These are phyloP conservation scores for Patella pellucida DNA, from an alignment of 2,888 invertebrate genomes.

Conservation along the genomic window DNA sequence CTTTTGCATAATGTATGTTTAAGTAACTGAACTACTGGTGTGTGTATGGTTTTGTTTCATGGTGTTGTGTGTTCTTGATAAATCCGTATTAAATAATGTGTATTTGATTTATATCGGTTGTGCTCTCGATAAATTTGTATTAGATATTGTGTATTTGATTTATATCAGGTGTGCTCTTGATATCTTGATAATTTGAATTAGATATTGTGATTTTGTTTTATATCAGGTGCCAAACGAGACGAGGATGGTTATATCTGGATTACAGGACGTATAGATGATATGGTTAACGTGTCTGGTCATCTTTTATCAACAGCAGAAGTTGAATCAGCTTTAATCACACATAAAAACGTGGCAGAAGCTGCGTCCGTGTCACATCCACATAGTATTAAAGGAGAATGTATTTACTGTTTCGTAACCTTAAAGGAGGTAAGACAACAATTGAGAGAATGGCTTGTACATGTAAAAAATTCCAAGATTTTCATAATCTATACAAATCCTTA, in stretches of 20 bases:
- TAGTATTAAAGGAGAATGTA: slow-evolving; percentile 94
- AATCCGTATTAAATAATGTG: background rate
- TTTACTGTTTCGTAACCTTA: slow-evolving; percentile 97
- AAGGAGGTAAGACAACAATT: slow-evolving; percentile 75
- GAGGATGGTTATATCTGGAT: slow-evolving; percentile 96
- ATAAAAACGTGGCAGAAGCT: slow-evolving; percentile 85
- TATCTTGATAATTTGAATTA: too few relatives aligned
- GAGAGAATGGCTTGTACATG: too few relatives aligned
- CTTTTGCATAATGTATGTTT: too few relatives aligned
- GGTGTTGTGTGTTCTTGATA: too few relatives aligned
- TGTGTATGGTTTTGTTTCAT: too few relatives aligned
- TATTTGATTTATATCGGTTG: too few relatives aligned
- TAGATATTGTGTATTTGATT: too few relatives aligned
- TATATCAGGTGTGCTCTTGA: too few relatives aligned
- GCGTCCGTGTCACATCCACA: slow-evolving; percentile 97
- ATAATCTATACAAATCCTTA: too few relatives aligned
- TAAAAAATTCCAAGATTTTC: too few relatives aligned
- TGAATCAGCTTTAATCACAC: slow-evolving; percentile 74
- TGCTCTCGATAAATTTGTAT: too few relatives aligned
- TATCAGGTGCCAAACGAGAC: slow-evolving; percentile 88
- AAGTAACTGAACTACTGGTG: too few relatives aligned
- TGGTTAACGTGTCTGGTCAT: slow-evolving; percentile 98
- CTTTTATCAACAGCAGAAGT: slow-evolving; percentile 95
- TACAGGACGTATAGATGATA: slow-evolving; percentile 97
- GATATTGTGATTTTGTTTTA: background rate